phyloP scores from a whole-genome alignment of 2,888 invertebrate species.

The Zelleria hepariella region DNA sequence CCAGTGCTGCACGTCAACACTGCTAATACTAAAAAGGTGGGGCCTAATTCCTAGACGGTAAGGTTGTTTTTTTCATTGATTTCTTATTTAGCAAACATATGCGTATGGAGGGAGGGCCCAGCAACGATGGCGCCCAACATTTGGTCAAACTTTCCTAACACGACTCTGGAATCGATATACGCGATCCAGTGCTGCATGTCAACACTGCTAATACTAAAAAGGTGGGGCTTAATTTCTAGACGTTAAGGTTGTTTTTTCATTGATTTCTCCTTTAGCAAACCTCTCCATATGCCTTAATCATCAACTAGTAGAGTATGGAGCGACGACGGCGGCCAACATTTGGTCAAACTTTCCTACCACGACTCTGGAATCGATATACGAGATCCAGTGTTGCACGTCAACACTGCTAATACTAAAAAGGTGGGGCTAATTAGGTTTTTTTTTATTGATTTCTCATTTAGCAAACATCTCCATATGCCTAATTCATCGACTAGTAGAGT shows the following conservation, averaged over 20 bases:
- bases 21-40: conserved; percentile 76
- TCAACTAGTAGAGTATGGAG: conserved; percentile 68
- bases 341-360: conserved; percentile 88
- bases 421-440: conserved; percentile 35
- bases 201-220: conserved; percentile 77
- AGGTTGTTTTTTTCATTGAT: no score
- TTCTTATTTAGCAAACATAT: no score
- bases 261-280: no score
- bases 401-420: conserved; percentile 77
- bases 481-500: conserved; percentile 11
- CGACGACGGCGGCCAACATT: conserved; percentile 57
- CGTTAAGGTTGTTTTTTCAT: not conserved
- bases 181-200: conserved; percentile 79
- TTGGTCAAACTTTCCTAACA: conserved; percentile 88
- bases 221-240: conserved; percentile 37
- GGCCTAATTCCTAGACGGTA: conserved; percentile 5
- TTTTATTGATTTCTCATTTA: no score
- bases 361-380: conserved; percentile 92
- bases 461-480: no score
- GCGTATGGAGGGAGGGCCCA: conserved; percentile 50
- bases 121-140: conserved; percentile 62
- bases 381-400: conserved; percentile 78
- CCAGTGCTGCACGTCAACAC: conserved; percentile 77
- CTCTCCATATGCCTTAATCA: no score
- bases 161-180: conserved; percentile 91